A percentile compares a stretch with the other conserved stretches of the same genome.
These are phyloP conservation scores for Corythornis madagascariensis DNA, from an alignment of 2,113 vertebrate genomes.

Conservation along the genomic window DNA sequence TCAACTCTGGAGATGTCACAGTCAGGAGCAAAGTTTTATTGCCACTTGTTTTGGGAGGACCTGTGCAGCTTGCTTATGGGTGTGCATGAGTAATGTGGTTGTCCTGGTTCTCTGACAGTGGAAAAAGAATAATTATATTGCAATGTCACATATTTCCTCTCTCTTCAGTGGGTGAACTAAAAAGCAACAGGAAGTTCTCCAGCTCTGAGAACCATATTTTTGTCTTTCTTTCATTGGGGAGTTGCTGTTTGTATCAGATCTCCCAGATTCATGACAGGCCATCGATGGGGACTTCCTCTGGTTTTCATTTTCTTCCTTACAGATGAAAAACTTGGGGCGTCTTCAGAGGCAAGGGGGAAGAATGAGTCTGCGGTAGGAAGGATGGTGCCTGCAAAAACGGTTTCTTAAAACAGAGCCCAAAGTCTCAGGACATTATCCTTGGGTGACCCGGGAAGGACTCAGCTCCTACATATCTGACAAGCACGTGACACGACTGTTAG, in stretches of 20 bases:
- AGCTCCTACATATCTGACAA: neutral
- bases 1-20: neutral
- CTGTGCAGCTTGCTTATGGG: slow-evolving; percentile 14
- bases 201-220: slow-evolving; percentile 18
- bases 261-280: neutral
- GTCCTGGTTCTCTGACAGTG: neutral
- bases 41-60: slow-evolving; percentile 26
- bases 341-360: slow-evolving; percentile 9
- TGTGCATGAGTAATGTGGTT: slow-evolving; percentile 10
- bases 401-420: slow-evolving; percentile 32
- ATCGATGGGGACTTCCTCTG: slow-evolving; percentile 16
- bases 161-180: neutral
- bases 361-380: slow-evolving; percentile 35
- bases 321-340: slow-evolving; percentile 9
- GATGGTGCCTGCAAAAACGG: neutral
- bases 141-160: slow-evolving; percentile 14
- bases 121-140: slow-evolving; percentile 40
- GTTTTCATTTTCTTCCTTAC: slow-evolving; percentile 50
- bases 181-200: slow-evolving; percentile 19
- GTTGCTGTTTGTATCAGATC: neutral
- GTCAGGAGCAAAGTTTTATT: neutral
- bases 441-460: slow-evolving; percentile 40
- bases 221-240: slow-evolving; percentile 3
- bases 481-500: neutral
- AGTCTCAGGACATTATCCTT: slow-evolving; percentile 48